Evolutionary conservation across 2,888 invertebrate genomes (phyloP), one percentile per base, ranked within the genome.

Genomic region (Apoda limacodes): DNA sequence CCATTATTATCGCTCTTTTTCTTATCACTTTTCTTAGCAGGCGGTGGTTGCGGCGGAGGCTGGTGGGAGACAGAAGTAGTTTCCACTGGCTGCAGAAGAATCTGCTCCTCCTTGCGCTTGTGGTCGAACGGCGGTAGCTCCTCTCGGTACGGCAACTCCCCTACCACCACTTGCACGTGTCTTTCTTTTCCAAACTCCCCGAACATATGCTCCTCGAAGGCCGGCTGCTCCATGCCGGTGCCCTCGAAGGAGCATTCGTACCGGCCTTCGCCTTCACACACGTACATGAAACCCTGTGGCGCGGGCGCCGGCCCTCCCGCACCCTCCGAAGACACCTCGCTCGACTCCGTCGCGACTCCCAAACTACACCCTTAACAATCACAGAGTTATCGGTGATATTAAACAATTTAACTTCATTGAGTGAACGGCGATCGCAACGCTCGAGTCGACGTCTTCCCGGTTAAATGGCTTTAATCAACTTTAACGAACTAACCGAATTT

Each of bases 1-100:
- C 92, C 92, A 60, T 90, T 92, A 51, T 90, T 92, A 60, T 92
- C 92, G 49, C 84, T 85, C 65, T 92, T 92, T 69, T 93, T 91
- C 65, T 89, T 89, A 32, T 87, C 89, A 55, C 90, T 90, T 48
- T 89, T 88, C 55, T 86, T 89, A 40, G 85, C 85, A 4, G 82
- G 71, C 6, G 84, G 24, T 40, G 70, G 42, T 24, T 78, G 43
- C 34, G 83, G 49, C 46, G 76, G 80, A 2, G 55, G 51, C 22
- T 41, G 56, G 49, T 28, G 64, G 47, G 39, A 62, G 54, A 30
- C 52, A 13, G 65, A 60, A 7, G 75, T 70, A 5, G 61, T 44
- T 19, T 70, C 76, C 22, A 60, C 63, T 23, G 69, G 48, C 51
- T 64, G 74, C 57, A 63, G 75, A 57, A 70, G 43, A 42, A 72